Conservation (phyloP, 2,797 vertebrate species). For the Molossus alvarezi region DNA sequence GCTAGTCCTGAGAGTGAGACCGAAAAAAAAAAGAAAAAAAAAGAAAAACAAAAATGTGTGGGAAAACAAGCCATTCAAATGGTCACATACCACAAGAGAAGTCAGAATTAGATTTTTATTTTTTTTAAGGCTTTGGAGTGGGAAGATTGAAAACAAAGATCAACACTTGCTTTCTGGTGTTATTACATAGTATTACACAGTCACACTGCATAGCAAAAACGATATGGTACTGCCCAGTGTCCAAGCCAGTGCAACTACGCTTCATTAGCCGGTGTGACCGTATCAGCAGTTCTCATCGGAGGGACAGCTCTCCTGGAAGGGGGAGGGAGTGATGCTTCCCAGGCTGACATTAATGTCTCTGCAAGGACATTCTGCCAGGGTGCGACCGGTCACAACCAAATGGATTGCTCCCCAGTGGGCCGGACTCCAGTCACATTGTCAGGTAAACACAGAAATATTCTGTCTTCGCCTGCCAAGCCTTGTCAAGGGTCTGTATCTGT, state of each 20-base stretch:
- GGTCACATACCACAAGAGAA: background rate
- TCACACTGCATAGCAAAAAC: background rate
- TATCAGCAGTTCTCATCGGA: background rate
- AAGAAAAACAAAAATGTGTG: background rate
- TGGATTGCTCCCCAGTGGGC: slow-evolving; percentile 82
- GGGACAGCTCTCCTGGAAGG: background rate
- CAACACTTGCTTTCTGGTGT: background rate
- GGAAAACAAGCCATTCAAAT: background rate
- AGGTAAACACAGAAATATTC: slow-evolving; percentile 84
- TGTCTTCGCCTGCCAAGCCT: slow-evolving; percentile 84
- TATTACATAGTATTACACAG: background rate
- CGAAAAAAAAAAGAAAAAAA: background rate
- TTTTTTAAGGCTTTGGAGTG: background rate
- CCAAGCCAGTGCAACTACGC: background rate
- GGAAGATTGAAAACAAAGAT: background rate
- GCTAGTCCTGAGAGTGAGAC: background rate
- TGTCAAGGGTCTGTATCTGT: slow-evolving; percentile 83
- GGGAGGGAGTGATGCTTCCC: background rate
- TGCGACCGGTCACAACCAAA: slow-evolving; percentile 80
- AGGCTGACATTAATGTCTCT: slow-evolving; percentile 80
- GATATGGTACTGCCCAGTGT: background rate
- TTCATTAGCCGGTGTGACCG: background rate
- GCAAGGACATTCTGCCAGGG: slow-evolving; percentile 82
- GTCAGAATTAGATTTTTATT: background rate
- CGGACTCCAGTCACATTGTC: slow-evolving; percentile 76